phyloP scores from a whole-genome alignment of 37 sponge, comb jelly and placozoan genomes.

The Lycopodina hypogea region DNA sequence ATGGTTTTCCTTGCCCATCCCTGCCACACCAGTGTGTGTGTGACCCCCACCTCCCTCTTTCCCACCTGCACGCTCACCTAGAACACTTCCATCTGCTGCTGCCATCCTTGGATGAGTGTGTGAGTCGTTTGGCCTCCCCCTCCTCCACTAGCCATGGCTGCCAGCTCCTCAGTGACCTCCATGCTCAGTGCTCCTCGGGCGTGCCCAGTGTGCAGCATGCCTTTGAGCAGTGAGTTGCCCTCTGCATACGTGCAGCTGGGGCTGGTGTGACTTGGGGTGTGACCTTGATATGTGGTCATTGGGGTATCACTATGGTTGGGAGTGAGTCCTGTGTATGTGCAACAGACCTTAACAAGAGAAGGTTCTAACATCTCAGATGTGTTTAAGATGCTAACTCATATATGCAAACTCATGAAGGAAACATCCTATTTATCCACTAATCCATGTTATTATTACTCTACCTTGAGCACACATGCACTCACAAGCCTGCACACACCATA shows the following conservation, averaged over 20 bases:
- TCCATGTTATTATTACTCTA: no score
- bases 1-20: not conserved
- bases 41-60: constrained; percentile 67
- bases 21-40: constrained; percentile 11
- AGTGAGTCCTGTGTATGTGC: no score
- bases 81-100: constrained; percentile 62
- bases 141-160: constrained; percentile 58
- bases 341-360: no score
- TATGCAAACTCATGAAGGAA: no score
- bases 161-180: constrained; percentile 60
- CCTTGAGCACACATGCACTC: no score
- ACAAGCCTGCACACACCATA: no score
- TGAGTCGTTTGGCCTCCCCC: constrained; percentile 23
- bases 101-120: constrained; percentile 39
- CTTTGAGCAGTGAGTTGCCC: constrained; percentile 32
- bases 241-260: not conserved
- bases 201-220: constrained; percentile 55
- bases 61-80: constrained; percentile 48
- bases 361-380: no score
- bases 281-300: not conserved
- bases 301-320: no score
- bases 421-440: no score
- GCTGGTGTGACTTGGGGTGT: not conserved
- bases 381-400: no score
- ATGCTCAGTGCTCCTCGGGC: constrained; percentile 66